These are phyloP conservation scores for Polypedilum pembai DNA, from an alignment of 1,140 invertebrate genomes.

Conservation along the genomic window DNA sequence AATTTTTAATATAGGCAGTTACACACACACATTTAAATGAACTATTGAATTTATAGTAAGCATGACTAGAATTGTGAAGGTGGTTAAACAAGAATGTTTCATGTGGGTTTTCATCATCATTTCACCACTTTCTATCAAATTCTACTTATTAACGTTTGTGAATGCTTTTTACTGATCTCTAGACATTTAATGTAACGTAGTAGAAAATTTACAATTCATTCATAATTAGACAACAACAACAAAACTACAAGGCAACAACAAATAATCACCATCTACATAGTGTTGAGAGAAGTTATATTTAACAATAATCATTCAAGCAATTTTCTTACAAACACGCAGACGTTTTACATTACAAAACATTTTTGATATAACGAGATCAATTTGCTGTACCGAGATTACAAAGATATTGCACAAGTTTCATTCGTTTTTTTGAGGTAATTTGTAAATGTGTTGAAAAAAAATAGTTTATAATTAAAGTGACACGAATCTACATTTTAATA, in stretches of 20 bases:
- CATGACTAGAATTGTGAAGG: background rate
- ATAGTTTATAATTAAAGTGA: background rate
- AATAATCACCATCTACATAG: background rate
- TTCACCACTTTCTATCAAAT: conserved; percentile 17
- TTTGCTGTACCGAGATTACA: background rate
- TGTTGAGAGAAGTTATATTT: background rate
- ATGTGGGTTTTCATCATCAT: conserved; percentile 5
- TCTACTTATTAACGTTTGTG: background rate
- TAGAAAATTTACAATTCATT: conserved; percentile 5
- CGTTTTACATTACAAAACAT: background rate
- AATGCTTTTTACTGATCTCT: background rate
- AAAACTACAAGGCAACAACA: too few species aligned
- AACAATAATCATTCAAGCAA: conserved; percentile 12
- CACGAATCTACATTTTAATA: background rate
- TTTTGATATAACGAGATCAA: background rate
- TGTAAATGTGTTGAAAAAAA: background rate
- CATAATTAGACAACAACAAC: conserved; percentile 1
- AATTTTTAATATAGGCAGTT: background rate
- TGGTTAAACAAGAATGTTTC: background rate
- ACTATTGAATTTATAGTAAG: background rate
- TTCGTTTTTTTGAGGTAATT: background rate
- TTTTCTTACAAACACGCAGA: conserved; percentile 5
- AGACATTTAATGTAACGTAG: background rate
- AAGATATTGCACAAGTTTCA: background rate
- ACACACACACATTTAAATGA: background rate